Percentiles rank a stretch among this genome's conserved stretches.
These are phyloP conservation scores for Pogona vitticeps DNA, from an alignment of 2,113 vertebrate genomes.

Conservation along the genomic window DNA sequence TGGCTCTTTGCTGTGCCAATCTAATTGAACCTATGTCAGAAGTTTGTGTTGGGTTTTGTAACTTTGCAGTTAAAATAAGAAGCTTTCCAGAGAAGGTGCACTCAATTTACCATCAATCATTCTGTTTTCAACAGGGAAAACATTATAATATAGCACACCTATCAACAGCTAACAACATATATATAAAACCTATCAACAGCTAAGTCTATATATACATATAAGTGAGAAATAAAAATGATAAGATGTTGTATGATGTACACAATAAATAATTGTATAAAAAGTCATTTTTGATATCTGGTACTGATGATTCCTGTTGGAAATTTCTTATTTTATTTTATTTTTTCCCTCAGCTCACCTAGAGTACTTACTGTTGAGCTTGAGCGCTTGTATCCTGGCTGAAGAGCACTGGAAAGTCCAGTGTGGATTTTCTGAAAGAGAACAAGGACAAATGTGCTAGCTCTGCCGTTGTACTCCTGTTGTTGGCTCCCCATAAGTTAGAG, in stretches of 20 bases:
- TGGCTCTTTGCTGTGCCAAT: not conserved
- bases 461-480: too few species aligned
- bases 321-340: not conserved
- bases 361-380: not conserved
- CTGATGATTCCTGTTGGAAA: not conserved
- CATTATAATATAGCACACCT: not conserved
- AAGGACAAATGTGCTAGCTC: too few species aligned
- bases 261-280: not conserved
- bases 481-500: too few species aligned
- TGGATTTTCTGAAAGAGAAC: not conserved
- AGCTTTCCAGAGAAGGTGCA: conserved; percentile 25
- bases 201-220: conserved; percentile 4
- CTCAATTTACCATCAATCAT: conserved; percentile 11
- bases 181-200: not conserved
- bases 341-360: not conserved
- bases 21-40: conserved; percentile 45
- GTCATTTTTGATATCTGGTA: not conserved
- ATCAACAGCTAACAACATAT: not conserved
- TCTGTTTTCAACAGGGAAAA: not conserved
- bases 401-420: not conserved
- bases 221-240: not conserved
- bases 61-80: conserved; percentile 8
- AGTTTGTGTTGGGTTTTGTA: conserved; percentile 36
- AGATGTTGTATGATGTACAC: not conserved
- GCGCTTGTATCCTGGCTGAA: not conserved